These are phyloP conservation scores for Notoglanidium macrostoma DNA, from an alignment of 2,797 vertebrate species.

Conservation along the genomic window DNA sequence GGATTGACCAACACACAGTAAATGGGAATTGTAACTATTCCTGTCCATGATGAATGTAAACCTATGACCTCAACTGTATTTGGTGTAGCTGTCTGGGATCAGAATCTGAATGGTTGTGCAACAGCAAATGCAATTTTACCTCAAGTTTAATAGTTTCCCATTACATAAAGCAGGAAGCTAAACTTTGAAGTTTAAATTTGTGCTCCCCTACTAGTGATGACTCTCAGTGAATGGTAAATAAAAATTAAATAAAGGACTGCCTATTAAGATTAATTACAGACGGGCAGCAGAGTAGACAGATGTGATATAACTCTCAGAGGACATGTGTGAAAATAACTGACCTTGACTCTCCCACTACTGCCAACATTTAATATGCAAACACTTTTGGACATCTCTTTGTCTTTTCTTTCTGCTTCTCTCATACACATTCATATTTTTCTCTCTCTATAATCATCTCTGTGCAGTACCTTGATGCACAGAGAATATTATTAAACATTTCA, in stretches of 20 bases:
- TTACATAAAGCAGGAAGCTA: background rate
- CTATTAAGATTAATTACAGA: constrained; percentile 57
- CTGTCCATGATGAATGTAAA: no score
- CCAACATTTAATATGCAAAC: constrained; percentile 50
- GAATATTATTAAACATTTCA: constrained; percentile 28
- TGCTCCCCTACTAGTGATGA: background rate
- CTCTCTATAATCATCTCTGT: constrained; percentile 38
- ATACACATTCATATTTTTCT: background rate
- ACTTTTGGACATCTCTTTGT: constrained; percentile 16
- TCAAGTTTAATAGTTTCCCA: background rate
- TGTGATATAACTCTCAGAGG: constrained; percentile 55
- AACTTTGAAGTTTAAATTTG: background rate
- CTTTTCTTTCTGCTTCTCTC: background rate
- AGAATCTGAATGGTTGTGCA: background rate
- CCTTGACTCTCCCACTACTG: constrained; percentile 46
- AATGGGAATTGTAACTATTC: no score
- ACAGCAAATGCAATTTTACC: background rate
- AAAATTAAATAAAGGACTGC: constrained; percentile 49
- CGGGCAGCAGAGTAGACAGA: constrained; percentile 48
- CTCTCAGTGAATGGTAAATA: constrained; percentile 38
- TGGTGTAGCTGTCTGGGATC: background rate
- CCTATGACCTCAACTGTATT: background rate
- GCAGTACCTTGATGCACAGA: background rate
- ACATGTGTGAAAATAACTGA: constrained; percentile 45
- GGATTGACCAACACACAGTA: no score